These are phyloP conservation scores for Tauraco erythrolophus DNA, from an alignment of 2,113 vertebrate species.

Conservation along the genomic window DNA sequence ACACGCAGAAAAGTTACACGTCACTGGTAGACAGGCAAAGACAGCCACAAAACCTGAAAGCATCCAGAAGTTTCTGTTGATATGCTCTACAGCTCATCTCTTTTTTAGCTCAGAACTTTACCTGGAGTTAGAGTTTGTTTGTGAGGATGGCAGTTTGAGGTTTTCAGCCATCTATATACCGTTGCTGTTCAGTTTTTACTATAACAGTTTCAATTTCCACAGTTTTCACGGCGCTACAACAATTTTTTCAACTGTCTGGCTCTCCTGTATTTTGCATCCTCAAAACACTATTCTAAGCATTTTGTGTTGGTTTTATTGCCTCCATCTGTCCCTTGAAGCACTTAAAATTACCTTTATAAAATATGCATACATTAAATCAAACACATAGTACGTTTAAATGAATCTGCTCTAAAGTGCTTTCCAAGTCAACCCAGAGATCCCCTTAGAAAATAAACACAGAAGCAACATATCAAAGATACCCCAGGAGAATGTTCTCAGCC, in stretches of 20 bases:
- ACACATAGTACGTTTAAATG: background rate
- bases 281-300: background rate
- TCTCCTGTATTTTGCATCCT: background rate
- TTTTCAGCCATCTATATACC: background rate
- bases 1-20: background rate
- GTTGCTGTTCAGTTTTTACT: background rate
- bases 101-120: background rate
- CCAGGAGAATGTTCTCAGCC: background rate
- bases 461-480: background rate
- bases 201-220: background rate
- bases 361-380: background rate
- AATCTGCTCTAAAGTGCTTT: background rate
- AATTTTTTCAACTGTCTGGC: background rate
- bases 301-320: background rate
- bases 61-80: background rate
- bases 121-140: background rate
- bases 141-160: background rate
- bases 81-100: background rate
- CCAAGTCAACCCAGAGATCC: background rate
- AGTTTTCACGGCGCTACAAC: background rate
- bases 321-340: background rate
- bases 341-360: constrained; percentile 29
- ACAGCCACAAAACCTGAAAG: background rate
- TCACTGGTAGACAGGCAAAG: background rate
- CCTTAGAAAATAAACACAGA: background rate